phyloP scores from a whole-genome alignment of 2,113 vertebrate genomes.

The Rhinoderma darwinii region DNA sequence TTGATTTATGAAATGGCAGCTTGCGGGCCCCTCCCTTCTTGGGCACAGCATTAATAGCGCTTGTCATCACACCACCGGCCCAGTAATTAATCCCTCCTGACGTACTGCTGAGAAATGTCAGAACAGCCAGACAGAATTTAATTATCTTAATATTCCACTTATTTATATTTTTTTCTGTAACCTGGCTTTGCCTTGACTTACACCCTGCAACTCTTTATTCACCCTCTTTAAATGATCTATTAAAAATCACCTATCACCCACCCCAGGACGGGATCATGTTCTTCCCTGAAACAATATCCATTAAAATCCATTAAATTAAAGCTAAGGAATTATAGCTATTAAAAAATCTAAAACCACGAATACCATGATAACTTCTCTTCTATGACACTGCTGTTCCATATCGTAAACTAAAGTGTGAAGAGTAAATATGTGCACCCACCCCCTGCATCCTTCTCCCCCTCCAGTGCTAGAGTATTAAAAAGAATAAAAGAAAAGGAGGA shows the following conservation, averaged over 20 bases:
- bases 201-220: slow-evolving; percentile 14
- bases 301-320: not conserved
- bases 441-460: not conserved
- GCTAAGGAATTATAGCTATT: not conserved
- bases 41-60: slow-evolving; percentile 57
- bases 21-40: slow-evolving; percentile 38
- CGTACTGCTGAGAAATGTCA: slow-evolving; percentile 56
- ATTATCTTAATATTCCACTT: slow-evolving; percentile 59
- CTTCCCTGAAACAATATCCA: not conserved
- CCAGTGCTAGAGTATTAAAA: not conserved
- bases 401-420: not conserved
- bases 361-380: not conserved
- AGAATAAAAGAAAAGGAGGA: not conserved
- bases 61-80: slow-evolving; percentile 54
- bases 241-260: slow-evolving; percentile 7
- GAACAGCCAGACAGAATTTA: slow-evolving; percentile 57
- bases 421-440: not conserved
- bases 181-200: not conserved
- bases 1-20: slow-evolving; percentile 58
- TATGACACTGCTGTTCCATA: not conserved
- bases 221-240: not conserved
- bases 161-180: slow-evolving; percentile 40
- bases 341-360: not conserved
- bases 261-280: not conserved
- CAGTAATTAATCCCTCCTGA: slow-evolving; percentile 58